A percentile compares a stretch with the other conserved stretches of the same genome.
phyloP scores from a whole-genome alignment of 2,797 vertebrate genomes.

The Sebastes elongatus region DNA sequence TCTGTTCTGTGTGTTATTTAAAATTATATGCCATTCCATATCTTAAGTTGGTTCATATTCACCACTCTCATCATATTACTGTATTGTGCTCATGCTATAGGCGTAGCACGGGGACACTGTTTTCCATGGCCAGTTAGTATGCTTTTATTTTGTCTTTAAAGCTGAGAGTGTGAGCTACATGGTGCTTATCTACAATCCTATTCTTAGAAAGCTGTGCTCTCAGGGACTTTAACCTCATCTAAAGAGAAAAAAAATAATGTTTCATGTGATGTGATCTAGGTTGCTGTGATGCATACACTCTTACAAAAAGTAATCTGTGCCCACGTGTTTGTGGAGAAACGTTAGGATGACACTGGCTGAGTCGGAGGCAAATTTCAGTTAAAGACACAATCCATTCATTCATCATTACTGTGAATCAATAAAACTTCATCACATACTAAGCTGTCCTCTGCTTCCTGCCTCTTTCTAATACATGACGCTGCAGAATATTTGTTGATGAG shows the following conservation, averaged over 20 bases:
- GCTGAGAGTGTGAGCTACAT: slow-evolving; percentile 63
- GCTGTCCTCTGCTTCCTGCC: slow-evolving; percentile 45
- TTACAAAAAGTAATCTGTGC: slow-evolving; percentile 27
- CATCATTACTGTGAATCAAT: slow-evolving; percentile 85
- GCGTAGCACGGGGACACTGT: slow-evolving; percentile 51
- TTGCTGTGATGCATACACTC: slow-evolving; percentile 55
- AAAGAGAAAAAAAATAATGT: slow-evolving; percentile 43
- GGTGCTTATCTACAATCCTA: slow-evolving; percentile 57
- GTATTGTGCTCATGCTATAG: slow-evolving; percentile 59
- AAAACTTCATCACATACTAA: slow-evolving; percentile 75
- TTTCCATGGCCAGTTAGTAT: slow-evolving; percentile 61
- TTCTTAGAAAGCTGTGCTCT: slow-evolving; percentile 72
- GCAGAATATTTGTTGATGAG: slow-evolving; percentile 28
- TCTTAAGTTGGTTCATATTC: slow-evolving; percentile 54
- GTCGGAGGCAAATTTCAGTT: slow-evolving; percentile 49
- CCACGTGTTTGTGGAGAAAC: slow-evolving; percentile 36
- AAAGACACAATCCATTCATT: slow-evolving; percentile 65
- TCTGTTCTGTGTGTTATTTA: slow-evolving; percentile 75
- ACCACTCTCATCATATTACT: slow-evolving; percentile 62
- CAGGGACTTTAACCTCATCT: slow-evolving; percentile 76
- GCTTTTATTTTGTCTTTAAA: slow-evolving; percentile 53
- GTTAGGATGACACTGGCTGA: slow-evolving; percentile 62
- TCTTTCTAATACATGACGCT: slow-evolving; percentile 37
- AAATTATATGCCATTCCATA: slow-evolving; percentile 55
- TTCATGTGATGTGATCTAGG: slow-evolving; percentile 64